A percentile compares a stretch with the other conserved stretches of the same genome.
Conservation (phyloP, 1,140 invertebrate species). For the Eumeta japonica region DNA sequence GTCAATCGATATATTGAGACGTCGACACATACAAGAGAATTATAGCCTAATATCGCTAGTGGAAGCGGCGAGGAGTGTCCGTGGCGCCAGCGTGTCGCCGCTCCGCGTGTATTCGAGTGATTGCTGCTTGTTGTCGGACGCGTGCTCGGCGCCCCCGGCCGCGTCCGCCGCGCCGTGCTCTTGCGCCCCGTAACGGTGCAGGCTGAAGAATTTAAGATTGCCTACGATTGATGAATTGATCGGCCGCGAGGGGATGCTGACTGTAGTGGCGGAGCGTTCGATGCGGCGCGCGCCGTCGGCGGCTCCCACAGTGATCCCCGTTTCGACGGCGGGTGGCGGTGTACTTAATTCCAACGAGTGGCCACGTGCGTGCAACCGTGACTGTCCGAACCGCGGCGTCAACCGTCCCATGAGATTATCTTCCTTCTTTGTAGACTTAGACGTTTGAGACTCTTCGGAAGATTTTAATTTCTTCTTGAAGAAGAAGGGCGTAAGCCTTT, state of each 20-base stretch:
- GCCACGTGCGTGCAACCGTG: constrained; percentile 34
- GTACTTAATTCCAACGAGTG: constrained; percentile 39
- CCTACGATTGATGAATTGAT: constrained; percentile 44
- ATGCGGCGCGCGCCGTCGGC: constrained; percentile 28
- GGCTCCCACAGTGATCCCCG: too few relatives aligned
- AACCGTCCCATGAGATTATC: constrained; percentile 43
- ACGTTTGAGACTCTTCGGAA: constrained; percentile 21
- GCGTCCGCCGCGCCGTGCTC: constrained; percentile 6
- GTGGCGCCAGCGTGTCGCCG: constrained; percentile 14
- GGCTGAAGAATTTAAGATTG: constrained; percentile 39
- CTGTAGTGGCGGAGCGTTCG: constrained; percentile 43
- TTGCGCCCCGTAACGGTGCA: constrained; percentile 43
- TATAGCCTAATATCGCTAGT: constrained; percentile 38
- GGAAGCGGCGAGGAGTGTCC: constrained; percentile 25
- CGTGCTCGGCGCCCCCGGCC: constrained; percentile 7
- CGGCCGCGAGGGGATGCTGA: constrained; percentile 36
- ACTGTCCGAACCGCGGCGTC: constrained; percentile 47
- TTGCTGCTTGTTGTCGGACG: constrained; percentile 6
- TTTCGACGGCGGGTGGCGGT: too few relatives aligned
- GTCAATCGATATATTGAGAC: constrained; percentile 2
- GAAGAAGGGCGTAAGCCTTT: constrained; percentile 46
- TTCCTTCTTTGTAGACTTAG: constrained; percentile 28
- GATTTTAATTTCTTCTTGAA: constrained; percentile 49
- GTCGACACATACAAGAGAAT: constrained; percentile 4
- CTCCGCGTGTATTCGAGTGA: constrained; percentile 1